Conservation (phyloP, 2,113 vertebrate genomes). For the Crotalus horridus region DNA sequence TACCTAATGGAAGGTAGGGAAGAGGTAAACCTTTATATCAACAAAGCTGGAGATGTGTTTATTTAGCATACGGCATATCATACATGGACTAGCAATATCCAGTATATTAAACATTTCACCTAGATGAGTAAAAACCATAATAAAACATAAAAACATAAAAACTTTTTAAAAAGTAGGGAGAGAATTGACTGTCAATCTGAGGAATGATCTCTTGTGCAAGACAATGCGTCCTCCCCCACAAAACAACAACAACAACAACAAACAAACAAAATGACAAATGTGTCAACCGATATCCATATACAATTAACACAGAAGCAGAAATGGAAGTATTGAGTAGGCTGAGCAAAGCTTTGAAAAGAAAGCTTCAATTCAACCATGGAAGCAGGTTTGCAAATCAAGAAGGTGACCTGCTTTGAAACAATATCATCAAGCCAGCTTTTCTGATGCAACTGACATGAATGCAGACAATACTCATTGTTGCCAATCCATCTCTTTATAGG, state of each 20-base stretch:
- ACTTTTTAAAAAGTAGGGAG: not conserved
- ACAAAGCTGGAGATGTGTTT: not conserved
- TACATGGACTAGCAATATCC: not conserved
- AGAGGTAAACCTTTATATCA: not conserved
- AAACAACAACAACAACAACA: too few species aligned
- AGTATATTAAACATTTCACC: not conserved
- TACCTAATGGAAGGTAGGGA: not conserved
- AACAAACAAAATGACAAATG: not conserved
- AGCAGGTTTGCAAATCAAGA: not conserved
- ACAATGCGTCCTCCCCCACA: not conserved
- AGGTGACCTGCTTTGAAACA: not conserved
- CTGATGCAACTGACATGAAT: not conserved
- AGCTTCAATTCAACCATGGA: not conserved
- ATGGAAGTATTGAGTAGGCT: not conserved
- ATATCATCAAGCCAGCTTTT: not conserved
- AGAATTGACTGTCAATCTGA: not conserved
- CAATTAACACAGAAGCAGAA: not conserved
- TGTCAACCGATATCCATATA: not conserved
- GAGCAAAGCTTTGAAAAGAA: not conserved
- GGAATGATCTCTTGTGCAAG: not conserved
- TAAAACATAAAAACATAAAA: too few species aligned
- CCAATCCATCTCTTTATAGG: not conserved
- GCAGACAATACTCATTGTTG: not conserved
- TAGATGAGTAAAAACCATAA: not conserved
- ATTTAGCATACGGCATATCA: not conserved